Evolutionary conservation across 2,797 vertebrate genomes (phyloP), one percentile per base, ranked within the genome.

Genomic region (Dendrocincla tyrannina): DNA sequence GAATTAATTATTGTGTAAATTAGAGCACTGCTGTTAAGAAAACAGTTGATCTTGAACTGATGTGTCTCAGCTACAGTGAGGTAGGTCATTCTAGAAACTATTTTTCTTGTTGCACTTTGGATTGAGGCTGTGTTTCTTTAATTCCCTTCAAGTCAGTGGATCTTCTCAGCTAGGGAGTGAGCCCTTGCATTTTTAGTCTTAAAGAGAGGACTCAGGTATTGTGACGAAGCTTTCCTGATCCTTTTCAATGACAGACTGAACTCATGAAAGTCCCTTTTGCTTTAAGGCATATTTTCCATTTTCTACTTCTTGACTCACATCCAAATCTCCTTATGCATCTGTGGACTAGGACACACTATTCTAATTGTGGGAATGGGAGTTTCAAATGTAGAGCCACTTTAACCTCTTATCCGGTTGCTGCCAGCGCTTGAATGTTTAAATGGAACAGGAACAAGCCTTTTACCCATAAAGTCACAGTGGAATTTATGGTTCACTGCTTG

Each of bases 271-370:
- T 82, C 59, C 37, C 44, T 85, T 84, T 73, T 81, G 70, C 74
- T 94, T 90, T 94, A 87, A 90, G 88, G 68, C 91, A 37, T 88
- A 47, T 95, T 95, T 95, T 92, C 72, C 49, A 41, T 87, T 93
- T 95, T 79, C 28, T 13, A 46, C 44, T 70, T 79, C 72, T 85
- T 92, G 91, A 90, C 46, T 95, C 13, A 30, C 0, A 2, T 79
- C 56, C 92, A 87, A 47, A 89, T 73, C 35, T 85, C 60, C 75
- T 89, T 77, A 82, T 91, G 77, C 46, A 33, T 93, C 60, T 39
- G 15, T 56, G 77, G 50, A 35, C 80, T 79, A 62, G 77, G 76
- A 91, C 74, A 68, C 24, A 1, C 52, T 90, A 87, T 93, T 92
- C 81, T 89, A 46, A 35, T 67, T 92, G 92, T 88, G 64, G 84